Evolutionary conservation across 2,888 invertebrate genomes (phyloP), one percentile per base, ranked within the genome.

Genomic region (Thymelicus lineola): DNA sequence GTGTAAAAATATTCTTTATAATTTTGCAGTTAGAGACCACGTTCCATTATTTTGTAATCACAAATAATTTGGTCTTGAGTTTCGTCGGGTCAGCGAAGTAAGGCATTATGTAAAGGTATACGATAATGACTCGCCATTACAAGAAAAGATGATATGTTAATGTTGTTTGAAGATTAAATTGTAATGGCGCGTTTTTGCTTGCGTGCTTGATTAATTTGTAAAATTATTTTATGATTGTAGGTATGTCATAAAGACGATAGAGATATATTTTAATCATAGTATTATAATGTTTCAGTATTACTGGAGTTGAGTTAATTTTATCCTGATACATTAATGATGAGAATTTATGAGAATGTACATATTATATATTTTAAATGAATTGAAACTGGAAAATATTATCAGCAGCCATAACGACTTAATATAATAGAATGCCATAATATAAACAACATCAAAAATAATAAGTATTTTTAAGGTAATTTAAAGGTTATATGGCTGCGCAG

Each of bases 61-160:
- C 42, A 53, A 20, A 60, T 35, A 61, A 67, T 65, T 28, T 48
- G 42, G 66, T 68, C 28, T 69, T 53, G 20, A 65, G 66, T 58
- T 63, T 72, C 69, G 65, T 66, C 70, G 55, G 77, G 80, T 78
- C 75, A 79, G 75, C 70, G 67, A 76, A 77, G 78, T 77, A 79
- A 75, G 72, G 71, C 76, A 70, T 79, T 77, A 79, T 75, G 77
- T 76, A 78, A 79, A 80, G 78, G 73, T 75, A 79, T 79, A 78
- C 76, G 76, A 71, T 83, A 79, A 81, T 80, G 79, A 78, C 80
- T 73, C 71, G 73, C 73, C 73, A 74, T 75, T 74, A 71, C 66
- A 64, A 66, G 67, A 72, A 74, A 62, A 69, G 65, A 75, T 74
- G 75, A 79, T 82, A 77, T 77, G 76, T 81, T 76, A 77, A 78